Percentiles rank a stretch among this genome's conserved stretches.
phyloP scores from a whole-genome alignment of 2,888 invertebrate species.

The Lithophane socia region DNA sequence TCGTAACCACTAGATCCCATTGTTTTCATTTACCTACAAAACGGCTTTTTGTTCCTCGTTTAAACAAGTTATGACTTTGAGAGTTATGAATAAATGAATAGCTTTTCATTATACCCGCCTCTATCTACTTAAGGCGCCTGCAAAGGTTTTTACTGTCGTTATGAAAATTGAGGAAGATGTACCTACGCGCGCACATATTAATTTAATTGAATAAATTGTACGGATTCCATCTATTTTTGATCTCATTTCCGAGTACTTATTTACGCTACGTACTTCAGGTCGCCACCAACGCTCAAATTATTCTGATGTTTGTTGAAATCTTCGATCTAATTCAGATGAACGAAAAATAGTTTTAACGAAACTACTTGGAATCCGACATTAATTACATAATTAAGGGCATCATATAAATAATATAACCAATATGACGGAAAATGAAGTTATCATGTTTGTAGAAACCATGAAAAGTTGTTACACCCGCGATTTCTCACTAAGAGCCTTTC shows the following conservation, averaged over 20 bases:
- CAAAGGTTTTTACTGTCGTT: conserved; percentile 62
- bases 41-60: conserved; percentile 76
- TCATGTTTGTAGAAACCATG: too few species aligned
- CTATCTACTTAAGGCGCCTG: conserved; percentile 58
- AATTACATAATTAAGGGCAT: neutral
- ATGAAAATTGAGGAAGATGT: conserved; percentile 52
- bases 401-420: neutral
- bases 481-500: neutral
- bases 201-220: conserved; percentile 35
- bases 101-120: conserved; percentile 70
- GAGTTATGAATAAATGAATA: conserved; percentile 77
- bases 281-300: conserved; percentile 1
- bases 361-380: neutral
- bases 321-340: conserved; percentile 1
- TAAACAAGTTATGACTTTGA: conserved; percentile 75
- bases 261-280: conserved; percentile 15
- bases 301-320: conserved; percentile 15
- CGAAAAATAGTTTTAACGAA: neutral
- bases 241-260: conserved; percentile 14
- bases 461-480: too few species aligned
- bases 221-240: conserved; percentile 17
- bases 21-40: conserved; percentile 79
- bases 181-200: conserved; percentile 22
- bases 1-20: conserved; percentile 77
- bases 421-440: neutral